Conservation (phyloP, 1,140 invertebrate genomes). For the Ceratitis capitata region DNA sequence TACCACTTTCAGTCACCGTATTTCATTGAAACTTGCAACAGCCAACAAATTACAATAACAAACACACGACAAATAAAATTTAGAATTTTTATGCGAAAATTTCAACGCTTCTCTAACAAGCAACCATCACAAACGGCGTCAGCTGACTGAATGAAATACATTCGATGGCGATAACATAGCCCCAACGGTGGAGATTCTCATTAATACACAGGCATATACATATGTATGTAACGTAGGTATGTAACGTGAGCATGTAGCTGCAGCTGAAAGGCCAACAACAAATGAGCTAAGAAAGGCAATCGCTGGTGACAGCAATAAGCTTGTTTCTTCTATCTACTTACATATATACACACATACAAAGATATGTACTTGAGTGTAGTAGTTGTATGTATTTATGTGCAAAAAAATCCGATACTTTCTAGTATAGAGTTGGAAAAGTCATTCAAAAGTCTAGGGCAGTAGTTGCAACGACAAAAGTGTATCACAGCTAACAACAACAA, state of each 20-base stretch:
- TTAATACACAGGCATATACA: neutral
- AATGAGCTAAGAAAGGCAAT: neutral
- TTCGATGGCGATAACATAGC: neutral
- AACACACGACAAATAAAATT: neutral
- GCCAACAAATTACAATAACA: neutral
- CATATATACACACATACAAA: neutral
- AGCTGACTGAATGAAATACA: constrained; percentile 24
- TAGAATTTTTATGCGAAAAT: neutral
- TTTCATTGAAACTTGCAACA: no score
- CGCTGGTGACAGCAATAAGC: neutral
- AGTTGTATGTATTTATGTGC: neutral
- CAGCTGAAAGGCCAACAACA: neutral
- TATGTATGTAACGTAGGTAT: no score
- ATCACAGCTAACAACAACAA: constrained; percentile 33
- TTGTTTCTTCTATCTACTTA: neutral
- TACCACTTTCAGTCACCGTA: no score
- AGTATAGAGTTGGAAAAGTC: neutral
- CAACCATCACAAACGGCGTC: constrained; percentile 8
- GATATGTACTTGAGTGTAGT: neutral
- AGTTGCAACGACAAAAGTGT: constrained; percentile 45
- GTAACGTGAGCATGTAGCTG: neutral
- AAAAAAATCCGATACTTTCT: neutral
- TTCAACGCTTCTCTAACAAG: neutral
- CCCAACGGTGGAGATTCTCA: neutral
- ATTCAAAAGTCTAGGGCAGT: constrained; percentile 2